Base-by-base conservation (phyloP, 2,888 invertebrate species). In the Carcina quercana region DNA sequence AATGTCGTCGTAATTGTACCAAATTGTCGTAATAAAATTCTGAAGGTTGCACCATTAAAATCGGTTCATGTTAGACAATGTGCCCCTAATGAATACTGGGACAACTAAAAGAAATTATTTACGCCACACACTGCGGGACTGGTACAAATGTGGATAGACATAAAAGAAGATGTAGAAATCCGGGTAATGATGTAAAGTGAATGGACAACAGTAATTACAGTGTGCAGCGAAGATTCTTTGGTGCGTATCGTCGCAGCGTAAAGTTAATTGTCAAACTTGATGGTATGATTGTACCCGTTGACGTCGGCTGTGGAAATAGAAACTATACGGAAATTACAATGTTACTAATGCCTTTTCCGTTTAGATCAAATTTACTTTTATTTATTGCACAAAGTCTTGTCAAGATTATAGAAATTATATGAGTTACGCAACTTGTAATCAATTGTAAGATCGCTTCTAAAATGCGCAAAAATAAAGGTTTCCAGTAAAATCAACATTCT, bases 131-230 rank as follows among this genome's bases (percentile, higher is more conserved):
- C 55, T 58, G 59, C 50, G 63, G 61, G 59, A 56, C 47, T 50
- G 63, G 57, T 62, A 63, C 61, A 57, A 65, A 68, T 68, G 63
- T 61, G 63, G 57, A 48, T 56, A 59, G 58, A 64, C 56, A 67
- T 68, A 67, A 68, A 69, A 72, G 67, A 74, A 72, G 74, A 79
- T 68, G 63, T 74, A 68, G 74, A 71, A 71, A 70, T 78, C 67
- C 63, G 60, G 52, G 72, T 74, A 76, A 76, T 65, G 72, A 74
- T 64, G 65, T 68, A 72, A 79, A 80, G 76, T 73, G 76, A 82
- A 80, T 72, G 75, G 72, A 79, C 71, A 73, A 61, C 60, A 58
- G 69, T 72, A 79, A 82, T 79, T 76, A 78, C 69, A 54, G 71
- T 58, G 62, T 53, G 59, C 64, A 59, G 53, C 13, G 48, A 49